Percentiles rank a stretch among this genome's conserved stretches.
Evolutionary conservation across 1,140 invertebrate genomes (phyloP).

Genomic region (Neotoxoptera formosana): DNA sequence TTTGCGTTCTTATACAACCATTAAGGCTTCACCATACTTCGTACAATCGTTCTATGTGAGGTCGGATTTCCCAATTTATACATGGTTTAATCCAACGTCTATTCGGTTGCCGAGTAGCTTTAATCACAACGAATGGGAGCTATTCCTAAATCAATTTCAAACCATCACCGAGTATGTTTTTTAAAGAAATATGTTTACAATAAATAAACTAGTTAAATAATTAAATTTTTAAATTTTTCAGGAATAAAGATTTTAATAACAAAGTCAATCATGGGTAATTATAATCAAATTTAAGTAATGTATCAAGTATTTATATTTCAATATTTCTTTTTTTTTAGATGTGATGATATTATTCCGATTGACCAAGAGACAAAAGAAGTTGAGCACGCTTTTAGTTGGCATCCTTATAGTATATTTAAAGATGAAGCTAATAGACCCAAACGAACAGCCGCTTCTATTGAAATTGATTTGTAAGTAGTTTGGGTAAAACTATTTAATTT

Average conservation of each 20-base stretch:
- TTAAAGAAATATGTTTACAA: background rate
- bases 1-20: slow-evolving; percentile 16
- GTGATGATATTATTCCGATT: background rate
- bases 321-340: background rate
- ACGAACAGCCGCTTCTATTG: background rate
- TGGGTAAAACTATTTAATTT: background rate
- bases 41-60: slow-evolving; percentile 42
- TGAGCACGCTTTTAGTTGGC: background rate
- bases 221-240: background rate
- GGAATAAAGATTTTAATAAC: too few relatives aligned
- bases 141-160: background rate
- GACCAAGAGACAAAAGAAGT: background rate
- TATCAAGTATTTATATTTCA: background rate
- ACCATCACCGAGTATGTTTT: background rate
- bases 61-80: background rate
- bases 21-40: background rate
- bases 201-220: background rate
- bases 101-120: background rate
- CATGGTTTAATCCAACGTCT: slow-evolving; percentile 10
- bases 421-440: background rate
- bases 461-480: background rate
- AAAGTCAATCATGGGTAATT: background rate
- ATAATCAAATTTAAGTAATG: background rate
- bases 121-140: slow-evolving; percentile 21
- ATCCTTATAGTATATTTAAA: background rate